Evolutionary conservation across 2,797 vertebrate species (phyloP).

Genomic region (Sternarchorhynchus goeldii): DNA sequence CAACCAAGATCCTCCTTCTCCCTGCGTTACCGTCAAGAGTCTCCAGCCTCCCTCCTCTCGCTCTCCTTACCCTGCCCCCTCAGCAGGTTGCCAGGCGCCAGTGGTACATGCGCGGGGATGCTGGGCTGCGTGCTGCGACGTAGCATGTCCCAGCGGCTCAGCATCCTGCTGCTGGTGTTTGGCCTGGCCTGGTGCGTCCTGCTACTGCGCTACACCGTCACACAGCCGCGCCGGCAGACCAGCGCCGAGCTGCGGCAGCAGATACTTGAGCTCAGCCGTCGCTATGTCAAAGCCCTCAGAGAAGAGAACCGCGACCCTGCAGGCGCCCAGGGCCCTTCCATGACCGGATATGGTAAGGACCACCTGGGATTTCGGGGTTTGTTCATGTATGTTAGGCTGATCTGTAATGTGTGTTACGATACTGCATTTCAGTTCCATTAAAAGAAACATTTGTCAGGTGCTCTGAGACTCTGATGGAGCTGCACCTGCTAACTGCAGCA

Average conservation of each 20-base stretch:
- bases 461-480: no score
- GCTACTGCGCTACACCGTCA: slow-evolving; percentile 91
- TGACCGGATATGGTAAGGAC: slow-evolving; percentile 91
- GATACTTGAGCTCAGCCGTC: slow-evolving; percentile 93
- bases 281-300: slow-evolving; percentile 93
- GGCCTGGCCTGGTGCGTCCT: slow-evolving; percentile 94
- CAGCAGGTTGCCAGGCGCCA: no score
- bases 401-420: background rate
- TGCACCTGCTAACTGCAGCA: no score
- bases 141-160: slow-evolving; percentile 96
- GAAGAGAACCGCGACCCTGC: slow-evolving; percentile 91
- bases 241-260: slow-evolving; percentile 91
- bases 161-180: slow-evolving; percentile 88
- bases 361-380: no score
- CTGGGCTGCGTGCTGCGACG: slow-evolving; percentile 86
- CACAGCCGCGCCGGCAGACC: slow-evolving; percentile 91
- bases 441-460: no score
- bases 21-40: no score
- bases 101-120: slow-evolving; percentile 73
- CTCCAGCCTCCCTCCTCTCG: background rate
- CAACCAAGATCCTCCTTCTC: no score
- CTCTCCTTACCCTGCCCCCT: background rate
- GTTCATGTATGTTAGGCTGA: background rate
- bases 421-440: background rate
- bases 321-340: slow-evolving; percentile 83